Conservation (phyloP, 2,113 vertebrate species). For the Gulo gulo region DNA sequence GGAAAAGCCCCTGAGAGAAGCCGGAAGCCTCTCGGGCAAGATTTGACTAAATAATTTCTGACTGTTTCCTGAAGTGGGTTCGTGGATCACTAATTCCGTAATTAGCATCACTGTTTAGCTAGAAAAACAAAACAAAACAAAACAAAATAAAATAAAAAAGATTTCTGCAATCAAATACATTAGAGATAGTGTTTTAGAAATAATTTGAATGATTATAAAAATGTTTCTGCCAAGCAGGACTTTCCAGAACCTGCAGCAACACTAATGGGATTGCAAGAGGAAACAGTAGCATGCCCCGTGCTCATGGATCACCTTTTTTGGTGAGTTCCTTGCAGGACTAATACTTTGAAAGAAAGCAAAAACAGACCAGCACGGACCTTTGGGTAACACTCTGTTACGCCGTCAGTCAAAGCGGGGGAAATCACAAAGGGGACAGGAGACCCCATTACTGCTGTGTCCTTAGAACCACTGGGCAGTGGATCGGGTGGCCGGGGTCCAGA, state of each 20-base stretch:
- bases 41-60: not conserved
- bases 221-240: not conserved
- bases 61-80: not conserved
- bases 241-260: not conserved
- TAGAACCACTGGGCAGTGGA: not conserved
- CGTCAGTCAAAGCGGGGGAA: not conserved
- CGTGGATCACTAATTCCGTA: not conserved
- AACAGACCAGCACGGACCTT: not conserved
- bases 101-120: not conserved
- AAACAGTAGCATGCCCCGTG: rapidly evolving
- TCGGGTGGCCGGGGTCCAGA: not conserved
- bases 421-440: not conserved
- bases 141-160: too few relatives aligned
- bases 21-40: not conserved
- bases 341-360: not conserved
- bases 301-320: not conserved
- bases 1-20: constrained; percentile 4
- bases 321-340: not conserved
- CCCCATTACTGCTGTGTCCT: rapidly evolving
- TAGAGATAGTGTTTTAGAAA: not conserved
- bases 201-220: not conserved
- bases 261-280: not conserved
- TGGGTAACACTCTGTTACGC: not conserved
- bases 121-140: not conserved
- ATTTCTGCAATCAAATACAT: not conserved